A percentile compares a stretch with the other conserved stretches of the same genome.
These are phyloP conservation scores for Sanderia malayensis DNA, from an alignment of 30 jellyfish, hydroid and myxozoan species.

Conservation along the genomic window DNA sequence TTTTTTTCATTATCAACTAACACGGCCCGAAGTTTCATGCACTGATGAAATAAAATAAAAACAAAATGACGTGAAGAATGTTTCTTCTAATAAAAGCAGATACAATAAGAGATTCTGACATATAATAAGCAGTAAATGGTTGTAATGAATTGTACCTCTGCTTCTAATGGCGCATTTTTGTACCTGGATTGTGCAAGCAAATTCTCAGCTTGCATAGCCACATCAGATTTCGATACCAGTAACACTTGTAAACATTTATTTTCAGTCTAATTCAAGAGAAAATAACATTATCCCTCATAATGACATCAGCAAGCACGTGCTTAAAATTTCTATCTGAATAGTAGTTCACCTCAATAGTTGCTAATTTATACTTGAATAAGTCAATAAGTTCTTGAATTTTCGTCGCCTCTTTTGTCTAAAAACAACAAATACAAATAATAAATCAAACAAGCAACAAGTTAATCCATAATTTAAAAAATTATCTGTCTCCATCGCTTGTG, in stretches of 20 bases:
- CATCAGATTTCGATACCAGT: slow-evolving; percentile 69
- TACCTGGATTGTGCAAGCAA: slow-evolving; percentile 76
- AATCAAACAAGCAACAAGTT: neutral
- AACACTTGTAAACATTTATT: slow-evolving; percentile 74
- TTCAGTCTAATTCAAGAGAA: slow-evolving; percentile 33
- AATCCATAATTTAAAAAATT: too few relatives aligned
- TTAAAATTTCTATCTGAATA: too few relatives aligned
- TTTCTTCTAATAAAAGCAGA: too few relatives aligned
- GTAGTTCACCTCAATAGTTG: slow-evolving; percentile 72
- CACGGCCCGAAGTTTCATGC: too few relatives aligned
- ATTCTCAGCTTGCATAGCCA: slow-evolving; percentile 85
- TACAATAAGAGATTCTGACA: too few relatives aligned
- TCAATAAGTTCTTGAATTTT: slow-evolving; percentile 85
- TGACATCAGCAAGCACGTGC: neutral
- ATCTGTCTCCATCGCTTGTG: too few relatives aligned
- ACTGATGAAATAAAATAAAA: too few relatives aligned
- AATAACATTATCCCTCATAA: neutral
- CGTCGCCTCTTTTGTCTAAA: slow-evolving; percentile 82
- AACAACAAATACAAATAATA: too few relatives aligned
- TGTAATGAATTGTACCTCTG: too few relatives aligned
- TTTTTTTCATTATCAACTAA: too few relatives aligned
- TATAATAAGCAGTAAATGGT: too few relatives aligned
- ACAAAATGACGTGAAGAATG: too few relatives aligned
- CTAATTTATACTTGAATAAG: slow-evolving; percentile 74
- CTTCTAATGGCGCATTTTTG: slow-evolving; percentile 90